These are phyloP conservation scores for Steinernema hermaphroditum DNA, from an alignment of 2,888 invertebrate genomes.

Conservation along the genomic window DNA sequence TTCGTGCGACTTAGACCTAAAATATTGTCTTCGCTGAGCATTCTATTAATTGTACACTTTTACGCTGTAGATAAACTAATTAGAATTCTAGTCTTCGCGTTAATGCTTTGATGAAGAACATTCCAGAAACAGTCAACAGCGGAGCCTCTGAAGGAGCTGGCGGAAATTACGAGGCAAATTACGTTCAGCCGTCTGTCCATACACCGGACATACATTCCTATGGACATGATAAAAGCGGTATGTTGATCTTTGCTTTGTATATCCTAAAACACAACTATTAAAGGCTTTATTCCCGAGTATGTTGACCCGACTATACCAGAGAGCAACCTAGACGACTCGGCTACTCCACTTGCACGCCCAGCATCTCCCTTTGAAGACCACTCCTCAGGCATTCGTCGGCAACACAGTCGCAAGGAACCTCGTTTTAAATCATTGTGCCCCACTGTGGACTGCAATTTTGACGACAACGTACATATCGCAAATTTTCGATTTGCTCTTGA, in stretches of 20 bases:
- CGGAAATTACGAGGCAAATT: slow-evolving; percentile 33
- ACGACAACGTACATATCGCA: slow-evolving; percentile 27
- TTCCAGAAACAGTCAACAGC: slow-evolving; percentile 47
- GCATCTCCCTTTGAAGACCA: background rate
- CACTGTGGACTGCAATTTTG: slow-evolving; percentile 35
- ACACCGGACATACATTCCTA: background rate
- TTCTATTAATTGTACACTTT: background rate
- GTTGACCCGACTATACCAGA: background rate
- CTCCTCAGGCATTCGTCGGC: background rate
- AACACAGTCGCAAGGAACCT: slow-evolving; percentile 41
- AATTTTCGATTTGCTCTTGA: background rate
- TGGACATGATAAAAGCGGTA: slow-evolving; percentile 10
- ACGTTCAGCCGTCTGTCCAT: background rate
- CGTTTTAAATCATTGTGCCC: slow-evolving; percentile 48
- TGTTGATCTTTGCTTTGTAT: background rate
- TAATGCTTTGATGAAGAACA: background rate
- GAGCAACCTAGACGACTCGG: background rate
- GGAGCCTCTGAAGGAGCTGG: slow-evolving; percentile 53
- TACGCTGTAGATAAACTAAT: background rate
- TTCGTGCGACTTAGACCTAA: background rate
- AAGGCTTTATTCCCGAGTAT: slow-evolving; percentile 17
- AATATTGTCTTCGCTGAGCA: background rate
- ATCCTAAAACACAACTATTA: background rate
- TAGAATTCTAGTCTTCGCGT: background rate
- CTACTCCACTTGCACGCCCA: background rate